These are phyloP conservation scores for Drosophila lowei DNA, from an alignment of 1,140 invertebrate genomes.

Conservation along the genomic window DNA sequence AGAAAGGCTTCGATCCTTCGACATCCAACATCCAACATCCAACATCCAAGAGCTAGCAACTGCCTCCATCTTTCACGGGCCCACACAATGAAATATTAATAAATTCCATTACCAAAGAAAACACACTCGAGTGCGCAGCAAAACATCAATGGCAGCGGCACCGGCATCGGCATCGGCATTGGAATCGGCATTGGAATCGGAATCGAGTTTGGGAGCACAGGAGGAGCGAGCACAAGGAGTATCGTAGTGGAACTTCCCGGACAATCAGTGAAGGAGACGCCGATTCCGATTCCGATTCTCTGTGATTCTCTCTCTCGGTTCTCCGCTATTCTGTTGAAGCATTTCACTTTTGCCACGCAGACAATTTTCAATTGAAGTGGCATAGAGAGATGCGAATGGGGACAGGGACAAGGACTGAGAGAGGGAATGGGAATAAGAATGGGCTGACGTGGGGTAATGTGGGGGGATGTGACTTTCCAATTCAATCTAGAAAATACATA, in stretches of 20 bases:
- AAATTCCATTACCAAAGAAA: slow-evolving; percentile 81
- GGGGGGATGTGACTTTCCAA: slow-evolving; percentile 43
- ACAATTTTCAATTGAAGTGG: slow-evolving; percentile 77
- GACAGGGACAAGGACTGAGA: no score
- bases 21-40: neutral
- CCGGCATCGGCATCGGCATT: slow-evolving; percentile 12
- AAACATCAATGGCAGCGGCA: slow-evolving; percentile 70
- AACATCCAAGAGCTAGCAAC: slow-evolving; percentile 9
- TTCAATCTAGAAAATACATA: slow-evolving; percentile 68
- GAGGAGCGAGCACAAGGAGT: slow-evolving; percentile 6
- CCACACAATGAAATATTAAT: slow-evolving; percentile 81
- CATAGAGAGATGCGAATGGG: slow-evolving; percentile 30
- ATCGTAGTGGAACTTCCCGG: slow-evolving; percentile 10
- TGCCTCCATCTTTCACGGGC: slow-evolving; percentile 17
- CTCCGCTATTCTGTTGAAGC: slow-evolving; percentile 33
- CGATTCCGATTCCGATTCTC: slow-evolving; percentile 29
- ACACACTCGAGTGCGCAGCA: slow-evolving; percentile 78
- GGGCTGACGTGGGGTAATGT: slow-evolving; percentile 2
- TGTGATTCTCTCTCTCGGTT: slow-evolving; percentile 40
- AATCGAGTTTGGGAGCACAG: neutral
- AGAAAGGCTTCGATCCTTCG: slow-evolving; percentile 27
- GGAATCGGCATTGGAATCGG: slow-evolving; percentile 12
- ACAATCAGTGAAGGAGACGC: slow-evolving; percentile 56
- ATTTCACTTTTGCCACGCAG: slow-evolving; percentile 70
- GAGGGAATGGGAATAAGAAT: neutral